phyloP scores from a whole-genome alignment of 2,797 vertebrate genomes.

The Scyliorhinus canicula region DNA sequence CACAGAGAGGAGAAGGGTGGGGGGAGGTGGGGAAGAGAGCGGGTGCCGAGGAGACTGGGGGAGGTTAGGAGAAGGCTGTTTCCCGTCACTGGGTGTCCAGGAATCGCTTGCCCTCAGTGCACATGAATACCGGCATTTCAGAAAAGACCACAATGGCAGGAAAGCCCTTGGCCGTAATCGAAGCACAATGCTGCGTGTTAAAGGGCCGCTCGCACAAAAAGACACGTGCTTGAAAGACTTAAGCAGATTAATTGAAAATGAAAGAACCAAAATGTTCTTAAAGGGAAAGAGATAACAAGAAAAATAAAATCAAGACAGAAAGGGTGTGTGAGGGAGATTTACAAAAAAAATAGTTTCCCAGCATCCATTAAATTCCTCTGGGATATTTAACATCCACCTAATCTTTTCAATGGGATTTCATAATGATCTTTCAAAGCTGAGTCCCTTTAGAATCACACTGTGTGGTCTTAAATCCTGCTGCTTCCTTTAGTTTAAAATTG shows the following conservation, averaged over 20 bases:
- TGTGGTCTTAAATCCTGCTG: too few relatives aligned
- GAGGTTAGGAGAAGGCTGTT: background rate
- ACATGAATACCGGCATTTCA: background rate
- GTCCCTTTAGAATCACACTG: too few relatives aligned
- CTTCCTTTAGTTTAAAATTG: too few relatives aligned
- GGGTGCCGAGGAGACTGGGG: background rate
- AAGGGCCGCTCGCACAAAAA: background rate
- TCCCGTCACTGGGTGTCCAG: background rate
- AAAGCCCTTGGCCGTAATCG: background rate
- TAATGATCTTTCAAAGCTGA: too few relatives aligned
- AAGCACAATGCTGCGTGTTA: too few relatives aligned
- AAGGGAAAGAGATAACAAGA: background rate
- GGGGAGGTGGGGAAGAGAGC: too few relatives aligned
- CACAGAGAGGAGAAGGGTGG: background rate
- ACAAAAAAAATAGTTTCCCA: background rate
- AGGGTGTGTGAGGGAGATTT: background rate
- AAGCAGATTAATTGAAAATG: background rate
- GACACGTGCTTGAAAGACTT: background rate
- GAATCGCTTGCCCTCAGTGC: background rate
- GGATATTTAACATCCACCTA: background rate
- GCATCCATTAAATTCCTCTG: background rate
- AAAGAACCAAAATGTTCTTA: background rate
- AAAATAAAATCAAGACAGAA: background rate
- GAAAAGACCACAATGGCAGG: background rate
- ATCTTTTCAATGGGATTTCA: background rate